Conservation (phyloP, 2,113 vertebrate genomes). For the Oxyura jamaicensis region DNA sequence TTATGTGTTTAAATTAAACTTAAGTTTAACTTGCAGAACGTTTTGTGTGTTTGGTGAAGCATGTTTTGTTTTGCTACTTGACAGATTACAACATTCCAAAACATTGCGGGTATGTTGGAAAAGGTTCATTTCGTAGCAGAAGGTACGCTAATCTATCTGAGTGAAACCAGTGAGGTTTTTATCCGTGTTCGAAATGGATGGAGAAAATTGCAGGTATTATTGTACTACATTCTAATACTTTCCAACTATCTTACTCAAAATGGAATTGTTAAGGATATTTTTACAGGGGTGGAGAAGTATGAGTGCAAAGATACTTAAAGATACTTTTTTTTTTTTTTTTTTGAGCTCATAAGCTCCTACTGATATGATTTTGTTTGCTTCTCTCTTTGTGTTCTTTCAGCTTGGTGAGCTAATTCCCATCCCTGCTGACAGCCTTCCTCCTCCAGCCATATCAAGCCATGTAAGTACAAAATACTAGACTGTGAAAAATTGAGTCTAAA, state of each 20-base stretch:
- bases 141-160: conserved; percentile 85
- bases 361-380: not conserved
- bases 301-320: not conserved
- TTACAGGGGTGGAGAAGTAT: not conserved
- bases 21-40: not conserved
- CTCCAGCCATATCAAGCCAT: conserved; percentile 74
- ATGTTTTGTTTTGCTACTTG: not conserved
- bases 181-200: conserved; percentile 90
- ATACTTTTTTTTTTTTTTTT: not conserved
- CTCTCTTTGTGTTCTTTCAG: conserved; percentile 71
- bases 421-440: conserved; percentile 81
- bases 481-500: not conserved
- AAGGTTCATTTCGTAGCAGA: conserved; percentile 81
- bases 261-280: not conserved
- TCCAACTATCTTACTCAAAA: not conserved
- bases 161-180: conserved; percentile 84
- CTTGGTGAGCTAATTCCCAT: conserved; percentile 88
- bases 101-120: conserved; percentile 84
- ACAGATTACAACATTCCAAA: conserved; percentile 83
- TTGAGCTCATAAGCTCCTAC: not conserved
- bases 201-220: conserved; percentile 90
- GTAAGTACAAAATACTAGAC: conserved; percentile 65
- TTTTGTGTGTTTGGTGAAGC: not conserved
- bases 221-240: not conserved
- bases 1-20: not conserved